Conservation (phyloP, 2,888 invertebrate species). For the Cylindroiulus punctatus region DNA sequence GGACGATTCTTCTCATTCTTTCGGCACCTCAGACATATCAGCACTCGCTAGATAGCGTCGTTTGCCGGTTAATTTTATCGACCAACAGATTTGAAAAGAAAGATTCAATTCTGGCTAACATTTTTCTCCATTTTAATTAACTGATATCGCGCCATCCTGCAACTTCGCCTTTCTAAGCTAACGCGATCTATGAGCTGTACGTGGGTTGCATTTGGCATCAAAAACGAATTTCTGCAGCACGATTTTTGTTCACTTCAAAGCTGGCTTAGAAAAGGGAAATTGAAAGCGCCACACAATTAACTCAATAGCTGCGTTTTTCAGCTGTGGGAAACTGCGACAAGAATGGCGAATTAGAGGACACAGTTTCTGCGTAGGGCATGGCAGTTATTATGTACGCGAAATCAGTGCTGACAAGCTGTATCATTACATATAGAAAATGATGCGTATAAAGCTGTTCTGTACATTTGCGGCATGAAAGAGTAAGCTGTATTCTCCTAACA, state of each 20-base stretch:
- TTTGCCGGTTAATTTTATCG: conserved; percentile 40
- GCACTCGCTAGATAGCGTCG: neutral
- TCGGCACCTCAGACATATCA: neutral
- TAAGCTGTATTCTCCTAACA: too few species aligned
- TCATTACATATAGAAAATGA: too few species aligned
- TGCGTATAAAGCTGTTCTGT: too few species aligned
- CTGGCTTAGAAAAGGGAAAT: neutral
- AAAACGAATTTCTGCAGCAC: neutral
- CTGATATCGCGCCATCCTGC: conserved; percentile 8
- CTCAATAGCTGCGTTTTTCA: neutral
- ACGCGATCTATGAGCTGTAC: neutral
- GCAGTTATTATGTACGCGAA: neutral
- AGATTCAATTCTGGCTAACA: conserved; percentile 27
- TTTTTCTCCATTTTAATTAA: conserved; percentile 43
- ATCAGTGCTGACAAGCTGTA: too few species aligned
- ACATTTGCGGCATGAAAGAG: too few species aligned
- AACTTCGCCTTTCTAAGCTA: neutral
- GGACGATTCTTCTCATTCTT: conserved; percentile 19
- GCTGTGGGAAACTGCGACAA: neutral
- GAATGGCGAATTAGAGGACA: neutral
- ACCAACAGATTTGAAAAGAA: conserved; percentile 34
- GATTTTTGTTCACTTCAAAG: neutral
- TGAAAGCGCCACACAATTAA: conserved; percentile 17
- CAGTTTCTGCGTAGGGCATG: neutral
- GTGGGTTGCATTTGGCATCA: neutral